Evolutionary conservation across 2,797 vertebrate species (phyloP).

Genomic region (Acestrorhynchus altus): DNA sequence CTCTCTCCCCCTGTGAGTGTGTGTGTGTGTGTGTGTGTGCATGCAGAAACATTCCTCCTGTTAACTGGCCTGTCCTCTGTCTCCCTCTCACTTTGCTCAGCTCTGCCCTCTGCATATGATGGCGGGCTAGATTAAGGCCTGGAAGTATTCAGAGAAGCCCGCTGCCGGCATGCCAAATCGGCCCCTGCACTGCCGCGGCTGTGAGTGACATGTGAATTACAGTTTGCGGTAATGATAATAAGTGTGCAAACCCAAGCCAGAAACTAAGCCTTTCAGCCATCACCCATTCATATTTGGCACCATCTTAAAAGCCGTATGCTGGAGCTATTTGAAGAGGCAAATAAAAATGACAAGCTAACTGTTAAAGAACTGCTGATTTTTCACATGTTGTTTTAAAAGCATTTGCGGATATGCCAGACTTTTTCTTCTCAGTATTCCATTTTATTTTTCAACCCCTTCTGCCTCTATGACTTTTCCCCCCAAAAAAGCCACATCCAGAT

Average conservation of each 20-base stretch:
- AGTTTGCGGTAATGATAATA: slow-evolving; percentile 84
- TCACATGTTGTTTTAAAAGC: slow-evolving; percentile 80
- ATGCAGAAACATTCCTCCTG: background rate
- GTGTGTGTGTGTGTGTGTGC: too few species aligned
- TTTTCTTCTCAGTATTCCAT: slow-evolving; percentile 37
- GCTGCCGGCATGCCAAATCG: slow-evolving; percentile 62
- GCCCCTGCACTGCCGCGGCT: slow-evolving; percentile 57
- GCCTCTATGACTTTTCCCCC: slow-evolving; percentile 36
- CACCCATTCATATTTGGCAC: slow-evolving; percentile 76
- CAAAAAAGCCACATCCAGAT: slow-evolving; percentile 74
- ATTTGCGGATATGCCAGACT: slow-evolving; percentile 69
- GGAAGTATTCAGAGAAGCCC: slow-evolving; percentile 75
- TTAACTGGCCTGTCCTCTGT: background rate
- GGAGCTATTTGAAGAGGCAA: slow-evolving; percentile 79
- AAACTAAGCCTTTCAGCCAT: slow-evolving; percentile 73
- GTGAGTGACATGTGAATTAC: slow-evolving; percentile 85
- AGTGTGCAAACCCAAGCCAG: slow-evolving; percentile 77
- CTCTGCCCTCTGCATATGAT: slow-evolving; percentile 63
- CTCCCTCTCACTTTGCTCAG: slow-evolving; percentile 56
- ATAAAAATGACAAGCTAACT: slow-evolving; percentile 85
- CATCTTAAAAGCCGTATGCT: slow-evolving; percentile 73
- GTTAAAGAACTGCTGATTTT: slow-evolving; percentile 83
- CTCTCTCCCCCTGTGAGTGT: background rate
- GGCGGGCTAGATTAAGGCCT: slow-evolving; percentile 72
- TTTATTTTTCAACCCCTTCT: slow-evolving; percentile 48